Base-by-base conservation (phyloP, 2,797 vertebrate species). In the Sebastes trivittatus region DNA sequence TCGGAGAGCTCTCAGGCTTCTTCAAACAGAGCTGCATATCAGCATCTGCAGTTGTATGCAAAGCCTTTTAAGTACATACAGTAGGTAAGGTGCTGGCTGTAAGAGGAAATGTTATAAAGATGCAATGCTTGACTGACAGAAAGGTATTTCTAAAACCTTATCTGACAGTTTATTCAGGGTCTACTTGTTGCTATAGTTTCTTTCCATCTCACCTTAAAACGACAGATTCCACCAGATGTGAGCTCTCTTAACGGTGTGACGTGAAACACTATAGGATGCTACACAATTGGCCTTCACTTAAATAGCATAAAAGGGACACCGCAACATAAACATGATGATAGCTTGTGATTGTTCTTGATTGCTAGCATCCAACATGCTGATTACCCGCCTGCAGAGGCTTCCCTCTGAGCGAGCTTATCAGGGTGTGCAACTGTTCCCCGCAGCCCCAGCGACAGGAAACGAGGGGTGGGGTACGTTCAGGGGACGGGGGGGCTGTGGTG, bases 261-360 rank as follows among this genome's bases (percentile, higher is more conserved):
- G 46, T 61, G 16, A 62, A 59, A 46, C 70, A 30, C 62, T 66
- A 38, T 27, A 18, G 32, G 64, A 80, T 66, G 60, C 63, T 64
- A 54, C 72, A 70, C 32, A 71, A 71, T 25, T 58, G 73, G 29
- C 42, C 27, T 52, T 25, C 25, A 74, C 83, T 66, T 83, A 84
- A 88, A 88, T 75, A 84, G 61, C 64, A 87, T 85, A 38, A 72
- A 61, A 81, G 52, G 49, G 25, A 55, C 68, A 68, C 20, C 13
- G 63, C 77, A 72, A 87, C 89, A 77, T 85, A 93, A 94, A 94
- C 94, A 94, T 27, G 82, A 86, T 91, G 90, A 88, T 86, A 78
- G 85, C 78, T 81, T 54, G 75, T 77, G 88, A 95, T 95, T 96
- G 94, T 93, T 93, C 92, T 88, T 95, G 92, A 96, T 95, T 95